Percentiles rank a stretch among this genome's conserved stretches.
Evolutionary conservation across 2,797 vertebrate genomes (phyloP).

Genomic region (Lateolabrax maculatus): DNA sequence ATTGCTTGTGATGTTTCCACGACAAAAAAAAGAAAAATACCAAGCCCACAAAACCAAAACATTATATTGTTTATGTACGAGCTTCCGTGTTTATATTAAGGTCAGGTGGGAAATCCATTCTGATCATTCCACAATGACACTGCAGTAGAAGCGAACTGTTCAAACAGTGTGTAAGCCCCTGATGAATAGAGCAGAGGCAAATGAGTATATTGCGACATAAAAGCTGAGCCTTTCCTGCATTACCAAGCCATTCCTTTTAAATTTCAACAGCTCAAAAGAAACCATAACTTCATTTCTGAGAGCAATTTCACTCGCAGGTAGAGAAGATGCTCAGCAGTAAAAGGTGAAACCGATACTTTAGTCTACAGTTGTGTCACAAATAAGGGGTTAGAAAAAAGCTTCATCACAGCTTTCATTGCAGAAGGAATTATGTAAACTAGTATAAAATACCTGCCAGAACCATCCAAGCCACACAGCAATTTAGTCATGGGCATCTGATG

Average conservation of each 20-base stretch:
- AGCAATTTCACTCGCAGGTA: conserved; percentile 20
- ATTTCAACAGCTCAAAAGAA: conserved; percentile 5
- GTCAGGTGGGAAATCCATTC: conserved; percentile 8
- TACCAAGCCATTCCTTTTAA: background rate
- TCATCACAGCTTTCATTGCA: conserved; percentile 25
- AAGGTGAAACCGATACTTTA: conserved; percentile 35
- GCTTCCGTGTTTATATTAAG: conserved; percentile 15
- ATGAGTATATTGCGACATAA: conserved; percentile 18
- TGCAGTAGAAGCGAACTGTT: conserved; percentile 15
- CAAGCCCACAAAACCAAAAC: conserved; percentile 11
- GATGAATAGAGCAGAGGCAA: conserved; percentile 27
- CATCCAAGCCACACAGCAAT: conserved; percentile 24
- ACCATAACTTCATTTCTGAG: conserved; percentile 12
- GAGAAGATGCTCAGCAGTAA: conserved; percentile 8
- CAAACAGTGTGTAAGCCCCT: conserved; percentile 27
- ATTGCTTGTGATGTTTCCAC: conserved; percentile 47
- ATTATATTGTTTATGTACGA: background rate
- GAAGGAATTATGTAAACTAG: conserved; percentile 43
- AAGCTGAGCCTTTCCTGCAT: conserved; percentile 13
- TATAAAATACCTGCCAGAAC: conserved; percentile 31
- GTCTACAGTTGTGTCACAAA: conserved; percentile 23
- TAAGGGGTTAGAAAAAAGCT: conserved; percentile 30
- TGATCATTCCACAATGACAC: conserved; percentile 30
- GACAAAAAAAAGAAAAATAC: conserved; percentile 29
- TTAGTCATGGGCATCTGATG: conserved; percentile 28